A percentile compares a stretch with the other conserved stretches of the same genome.
Conservation (phyloP, 2,113 vertebrate species). For the Mobula hypostoma region DNA sequence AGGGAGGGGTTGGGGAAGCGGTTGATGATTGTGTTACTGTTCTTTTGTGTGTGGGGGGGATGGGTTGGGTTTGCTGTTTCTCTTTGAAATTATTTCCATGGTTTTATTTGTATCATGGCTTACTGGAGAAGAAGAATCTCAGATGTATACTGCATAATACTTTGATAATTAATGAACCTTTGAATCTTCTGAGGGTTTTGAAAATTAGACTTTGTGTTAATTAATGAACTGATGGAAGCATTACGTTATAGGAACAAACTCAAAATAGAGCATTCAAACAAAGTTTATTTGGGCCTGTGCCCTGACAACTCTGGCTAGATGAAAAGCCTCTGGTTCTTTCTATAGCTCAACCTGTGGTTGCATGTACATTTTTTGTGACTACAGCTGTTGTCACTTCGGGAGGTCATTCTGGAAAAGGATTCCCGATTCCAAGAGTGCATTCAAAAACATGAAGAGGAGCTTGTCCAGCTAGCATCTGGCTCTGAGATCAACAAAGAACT, state of each 20-base stretch:
- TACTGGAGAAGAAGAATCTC: no score
- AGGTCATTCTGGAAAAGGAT: conserved; percentile 76
- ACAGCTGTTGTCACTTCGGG: conserved; percentile 70
- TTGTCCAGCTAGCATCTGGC: conserved; percentile 54
- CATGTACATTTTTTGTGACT: conserved; percentile 41
- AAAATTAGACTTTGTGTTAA: neutral
- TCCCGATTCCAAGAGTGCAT: conserved; percentile 71
- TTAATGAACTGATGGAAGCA: neutral
- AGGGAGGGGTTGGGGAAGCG: no score
- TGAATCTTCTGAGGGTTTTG: no score
- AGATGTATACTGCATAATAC: no score
- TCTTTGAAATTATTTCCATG: no score
- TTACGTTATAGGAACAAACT: neutral
- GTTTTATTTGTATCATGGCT: no score
- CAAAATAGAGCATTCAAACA: neutral
- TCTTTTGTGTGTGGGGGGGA: no score
- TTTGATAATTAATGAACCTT: no score
- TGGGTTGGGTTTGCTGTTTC: no score
- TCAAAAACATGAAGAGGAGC: conserved; percentile 76
- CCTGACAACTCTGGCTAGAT: neutral
- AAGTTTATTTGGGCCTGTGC: neutral
- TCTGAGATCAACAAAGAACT: conserved; percentile 59
- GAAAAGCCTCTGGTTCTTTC: neutral
- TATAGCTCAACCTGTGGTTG: neutral
- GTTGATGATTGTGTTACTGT: no score